phyloP scores from a whole-genome alignment of 1,140 invertebrate genomes.

The Eueides isabella region DNA sequence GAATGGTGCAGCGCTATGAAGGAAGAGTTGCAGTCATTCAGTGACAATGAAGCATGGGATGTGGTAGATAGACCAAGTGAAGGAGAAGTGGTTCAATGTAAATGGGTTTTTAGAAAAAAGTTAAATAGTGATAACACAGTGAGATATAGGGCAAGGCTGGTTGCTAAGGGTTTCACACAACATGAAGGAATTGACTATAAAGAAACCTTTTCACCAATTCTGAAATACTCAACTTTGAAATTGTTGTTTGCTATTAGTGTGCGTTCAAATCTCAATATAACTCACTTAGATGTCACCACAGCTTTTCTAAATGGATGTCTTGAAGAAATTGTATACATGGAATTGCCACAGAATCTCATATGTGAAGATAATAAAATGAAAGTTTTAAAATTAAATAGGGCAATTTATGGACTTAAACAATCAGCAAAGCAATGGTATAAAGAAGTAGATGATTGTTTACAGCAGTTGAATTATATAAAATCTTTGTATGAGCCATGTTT shows the following conservation, averaged over 20 bases:
- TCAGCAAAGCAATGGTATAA: conserved; percentile 29
- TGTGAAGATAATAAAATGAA: neutral
- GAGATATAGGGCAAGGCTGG: conserved; percentile 22
- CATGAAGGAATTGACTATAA: conserved; percentile 30
- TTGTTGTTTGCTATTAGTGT: conserved; percentile 37
- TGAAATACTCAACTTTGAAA: conserved; percentile 30
- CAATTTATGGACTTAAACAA: conserved; percentile 37
- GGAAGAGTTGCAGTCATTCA: conserved; percentile 42
- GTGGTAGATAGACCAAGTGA: conserved; percentile 22
- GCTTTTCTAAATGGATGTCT: conserved; percentile 35
- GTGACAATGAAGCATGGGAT: conserved; percentile 32
- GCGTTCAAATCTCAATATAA: conserved; percentile 21
- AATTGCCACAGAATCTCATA: conserved; percentile 12
- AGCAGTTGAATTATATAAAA: conserved; percentile 24
- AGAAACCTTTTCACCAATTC: conserved; percentile 37
- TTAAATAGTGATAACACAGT: conserved; percentile 34
- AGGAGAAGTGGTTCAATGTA: conserved; percentile 18
- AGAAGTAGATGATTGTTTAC: conserved; percentile 30
- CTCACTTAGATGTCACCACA: too few species aligned
- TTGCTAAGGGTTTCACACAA: conserved; percentile 37
- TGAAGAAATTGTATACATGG: conserved; percentile 27
- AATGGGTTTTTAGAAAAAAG: conserved; percentile 38
- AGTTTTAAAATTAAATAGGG: conserved; percentile 31
- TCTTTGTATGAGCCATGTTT: conserved; percentile 38
- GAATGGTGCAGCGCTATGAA: conserved; percentile 18